A percentile compares a stretch with the other conserved stretches of the same genome.
Conservation (phyloP, 2,888 invertebrate genomes). For the Drosophila differens region DNA sequence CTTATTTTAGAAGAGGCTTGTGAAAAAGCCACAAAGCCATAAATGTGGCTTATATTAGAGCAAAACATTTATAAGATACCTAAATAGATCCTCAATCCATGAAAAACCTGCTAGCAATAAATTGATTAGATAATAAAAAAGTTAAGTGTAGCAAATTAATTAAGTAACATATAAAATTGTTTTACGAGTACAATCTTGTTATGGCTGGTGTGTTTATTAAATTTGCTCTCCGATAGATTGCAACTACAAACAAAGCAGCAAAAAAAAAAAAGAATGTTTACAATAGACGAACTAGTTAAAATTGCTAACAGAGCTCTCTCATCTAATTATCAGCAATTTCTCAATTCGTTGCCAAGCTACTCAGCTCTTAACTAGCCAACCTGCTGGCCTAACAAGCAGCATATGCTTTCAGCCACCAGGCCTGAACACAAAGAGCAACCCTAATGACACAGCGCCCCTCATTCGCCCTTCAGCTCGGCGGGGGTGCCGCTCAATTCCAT, state of each 20-base stretch:
- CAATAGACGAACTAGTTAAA: background rate
- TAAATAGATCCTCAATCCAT: background rate
- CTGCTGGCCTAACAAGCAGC: conserved; percentile 46
- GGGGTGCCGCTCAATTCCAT: conserved; percentile 55
- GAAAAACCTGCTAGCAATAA: background rate
- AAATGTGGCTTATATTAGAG: background rate
- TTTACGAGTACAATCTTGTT: background rate
- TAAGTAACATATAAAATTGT: background rate
- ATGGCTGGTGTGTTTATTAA: background rate
- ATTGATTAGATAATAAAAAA: background rate
- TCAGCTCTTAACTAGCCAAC: conserved; percentile 29
- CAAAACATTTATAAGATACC: background rate
- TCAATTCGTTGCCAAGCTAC: conserved; percentile 34
- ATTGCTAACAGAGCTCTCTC: background rate
- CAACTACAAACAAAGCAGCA: background rate
- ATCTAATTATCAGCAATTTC: conserved; percentile 27
- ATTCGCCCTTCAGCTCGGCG: conserved; percentile 14
- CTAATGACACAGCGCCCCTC: conserved; percentile 15
- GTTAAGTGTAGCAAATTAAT: background rate
- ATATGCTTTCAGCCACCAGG: conserved; percentile 34
- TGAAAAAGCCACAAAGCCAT: background rate
- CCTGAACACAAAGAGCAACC: conserved; percentile 4
- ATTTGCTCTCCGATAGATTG: background rate
- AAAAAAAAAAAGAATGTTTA: background rate
- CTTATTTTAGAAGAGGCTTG: background rate